phyloP scores from a whole-genome alignment of 2,113 vertebrate genomes.

The Lepus americanus region DNA sequence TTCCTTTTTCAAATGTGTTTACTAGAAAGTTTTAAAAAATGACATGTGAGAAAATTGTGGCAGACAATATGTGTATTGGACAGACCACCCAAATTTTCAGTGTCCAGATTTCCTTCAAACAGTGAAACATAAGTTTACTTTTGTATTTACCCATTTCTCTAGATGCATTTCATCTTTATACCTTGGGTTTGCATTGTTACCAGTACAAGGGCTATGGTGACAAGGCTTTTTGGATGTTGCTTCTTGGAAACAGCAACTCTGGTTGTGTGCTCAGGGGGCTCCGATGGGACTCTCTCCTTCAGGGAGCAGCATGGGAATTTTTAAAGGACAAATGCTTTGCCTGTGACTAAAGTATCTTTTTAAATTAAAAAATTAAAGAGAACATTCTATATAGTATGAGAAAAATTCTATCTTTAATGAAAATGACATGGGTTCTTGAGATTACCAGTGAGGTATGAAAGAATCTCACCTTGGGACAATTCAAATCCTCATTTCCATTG shows the following conservation, averaged over 20 bases:
- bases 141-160: not conserved
- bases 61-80: not conserved
- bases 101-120: not conserved
- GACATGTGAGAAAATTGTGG: not conserved
- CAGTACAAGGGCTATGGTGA: not conserved
- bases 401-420: constrained; percentile 58
- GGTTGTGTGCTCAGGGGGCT: not conserved
- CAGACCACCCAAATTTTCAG: not conserved
- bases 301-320: not conserved
- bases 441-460: constrained; percentile 21
- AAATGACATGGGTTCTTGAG: constrained; percentile 25
- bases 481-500: constrained; percentile 53
- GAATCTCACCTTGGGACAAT: not conserved
- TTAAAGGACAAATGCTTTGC: constrained; percentile 1
- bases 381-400: not conserved
- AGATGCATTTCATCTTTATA: not conserved
- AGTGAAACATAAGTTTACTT: constrained; percentile 7
- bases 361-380: no score
- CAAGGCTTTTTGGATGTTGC: not conserved
- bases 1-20: not conserved
- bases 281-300: not conserved
- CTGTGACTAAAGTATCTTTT: not conserved
- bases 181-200: not conserved
- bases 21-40: constrained; percentile 6
- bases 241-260: not conserved